phyloP scores from a whole-genome alignment of 2,888 invertebrate species.

The Exephanes ischioxanthus region DNA sequence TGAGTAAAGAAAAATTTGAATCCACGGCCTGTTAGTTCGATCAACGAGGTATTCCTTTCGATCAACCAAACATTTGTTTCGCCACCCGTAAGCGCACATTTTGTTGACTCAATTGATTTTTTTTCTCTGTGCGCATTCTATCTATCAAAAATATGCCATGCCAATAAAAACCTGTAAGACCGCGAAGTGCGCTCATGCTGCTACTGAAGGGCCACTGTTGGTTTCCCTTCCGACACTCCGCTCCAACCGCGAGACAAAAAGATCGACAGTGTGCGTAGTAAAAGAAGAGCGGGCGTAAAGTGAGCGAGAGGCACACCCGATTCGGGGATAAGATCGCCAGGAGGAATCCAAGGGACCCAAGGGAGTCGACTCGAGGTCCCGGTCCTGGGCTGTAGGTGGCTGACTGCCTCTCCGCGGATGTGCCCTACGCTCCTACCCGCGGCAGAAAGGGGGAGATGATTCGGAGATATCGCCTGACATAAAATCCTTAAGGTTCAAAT shows the following conservation, averaged over 20 bases:
- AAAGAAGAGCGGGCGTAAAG: slow-evolving; percentile 60
- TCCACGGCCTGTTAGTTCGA: no score
- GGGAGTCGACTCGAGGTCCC: slow-evolving; percentile 41
- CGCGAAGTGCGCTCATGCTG: slow-evolving; percentile 16
- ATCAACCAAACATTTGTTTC: no score
- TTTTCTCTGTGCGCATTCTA: no score
- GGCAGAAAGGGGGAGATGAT: slow-evolving; percentile 80
- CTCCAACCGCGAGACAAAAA: slow-evolving; percentile 52
- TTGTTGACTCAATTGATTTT: no score
- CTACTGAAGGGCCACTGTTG: slow-evolving; percentile 55
- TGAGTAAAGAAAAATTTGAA: no score
- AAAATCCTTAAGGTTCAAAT: slow-evolving; percentile 85
- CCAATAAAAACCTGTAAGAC: slow-evolving; percentile 30
- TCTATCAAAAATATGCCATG: not conserved
- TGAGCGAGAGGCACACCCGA: slow-evolving; percentile 76
- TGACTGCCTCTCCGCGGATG: slow-evolving; percentile 62
- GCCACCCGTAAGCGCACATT: no score
- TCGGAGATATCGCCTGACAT: slow-evolving; percentile 84
- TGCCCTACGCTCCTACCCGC: slow-evolving; percentile 61
- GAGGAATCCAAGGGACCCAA: slow-evolving; percentile 73
- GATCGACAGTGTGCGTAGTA: slow-evolving; percentile 40
- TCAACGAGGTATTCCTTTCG: no score
- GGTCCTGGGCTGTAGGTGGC: slow-evolving; percentile 37
- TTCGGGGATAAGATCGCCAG: slow-evolving; percentile 80
- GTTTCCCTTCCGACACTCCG: slow-evolving; percentile 30